Base-by-base conservation (phyloP, 2,888 invertebrate genomes). In the Himalopsyche japonica region DNA sequence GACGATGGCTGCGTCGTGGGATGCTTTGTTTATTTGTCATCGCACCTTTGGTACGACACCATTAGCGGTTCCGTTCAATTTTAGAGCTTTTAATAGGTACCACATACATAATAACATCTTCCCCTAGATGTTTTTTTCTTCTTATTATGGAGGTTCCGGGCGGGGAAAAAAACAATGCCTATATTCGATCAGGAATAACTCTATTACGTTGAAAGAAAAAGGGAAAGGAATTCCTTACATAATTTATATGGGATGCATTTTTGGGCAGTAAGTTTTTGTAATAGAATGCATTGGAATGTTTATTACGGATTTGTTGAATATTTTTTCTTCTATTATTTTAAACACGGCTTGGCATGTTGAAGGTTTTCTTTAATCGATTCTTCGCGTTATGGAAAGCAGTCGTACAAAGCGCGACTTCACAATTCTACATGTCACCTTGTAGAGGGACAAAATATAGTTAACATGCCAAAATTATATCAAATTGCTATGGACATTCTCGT, bases 21-120 rank as follows among this genome's bases (percentile, higher is more conserved):
- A 70, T 70, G 70, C 70, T 70, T 70, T 70, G 70, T 70, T 70
- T 70, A 70, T 70, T 70, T 70, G 70, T 70, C 70, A 70, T 70
- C 70, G 70, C 70, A 70, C 70, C 70, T 70, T 30, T 70, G 27
- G 27, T 70, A 70, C 70, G 70, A 70, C 70, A 70, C 70, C 70
- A 70, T 70, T 70, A 70, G 70, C 70, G 20, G 70, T 27, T 70
- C 70, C 70, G 70, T 70, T 70, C 70, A 70, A 70, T 70, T 70
- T 70, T 30, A 30, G 12, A 70, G 70, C 70, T 70, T 70, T 70
- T 70, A 70, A 70, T 70, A 70, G 27, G 57, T 27, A 70, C 20
- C 70, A 70, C 70, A 70, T 70, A 70, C 70, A 70, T 70, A 70
- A 70, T 70, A 70, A 70, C 30, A 70, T 70, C 70, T 70, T 70